Conservation (phyloP, 2,113 vertebrate species). For the Oryzias woworae region DNA sequence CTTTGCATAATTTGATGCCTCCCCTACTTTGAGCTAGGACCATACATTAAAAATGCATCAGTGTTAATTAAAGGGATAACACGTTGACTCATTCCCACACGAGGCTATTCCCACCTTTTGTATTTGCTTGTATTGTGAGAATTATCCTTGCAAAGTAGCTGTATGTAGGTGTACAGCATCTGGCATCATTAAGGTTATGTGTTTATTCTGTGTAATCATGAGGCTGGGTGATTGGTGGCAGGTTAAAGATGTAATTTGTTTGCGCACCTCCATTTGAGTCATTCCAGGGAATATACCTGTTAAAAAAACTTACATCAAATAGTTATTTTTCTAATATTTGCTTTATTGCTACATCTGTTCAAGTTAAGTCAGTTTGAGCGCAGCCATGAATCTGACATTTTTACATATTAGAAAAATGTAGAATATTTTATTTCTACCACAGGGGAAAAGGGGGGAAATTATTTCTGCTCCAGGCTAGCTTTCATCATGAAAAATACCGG, state of each 20-base stretch:
- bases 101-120: conserved; percentile 13
- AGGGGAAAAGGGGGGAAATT: too few relatives aligned
- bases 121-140: conserved; percentile 3
- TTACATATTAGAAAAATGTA: too few relatives aligned
- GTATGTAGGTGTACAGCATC: neutral
- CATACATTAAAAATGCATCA: conserved; percentile 76
- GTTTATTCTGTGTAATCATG: neutral
- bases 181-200: neutral
- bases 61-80: conserved; percentile 64
- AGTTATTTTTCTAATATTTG: too few relatives aligned
- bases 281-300: too few relatives aligned
- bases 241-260: neutral
- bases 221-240: neutral
- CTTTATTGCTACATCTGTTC: too few relatives aligned
- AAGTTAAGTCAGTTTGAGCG: too few relatives aligned
- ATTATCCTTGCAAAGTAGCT: conserved; percentile 3
- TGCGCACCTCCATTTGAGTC: too few relatives aligned
- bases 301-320: too few relatives aligned
- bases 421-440: too few relatives aligned
- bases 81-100: conserved; percentile 41
- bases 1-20: conserved; percentile 71
- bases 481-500: too few relatives aligned
- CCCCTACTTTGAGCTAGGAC: conserved; percentile 46
- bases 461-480: too few relatives aligned
- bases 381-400: too few relatives aligned